A percentile compares a stretch with the other conserved stretches of the same genome.
Evolutionary conservation across 2,888 invertebrate genomes (phyloP).

Genomic region (Drosophila recens): DNA sequence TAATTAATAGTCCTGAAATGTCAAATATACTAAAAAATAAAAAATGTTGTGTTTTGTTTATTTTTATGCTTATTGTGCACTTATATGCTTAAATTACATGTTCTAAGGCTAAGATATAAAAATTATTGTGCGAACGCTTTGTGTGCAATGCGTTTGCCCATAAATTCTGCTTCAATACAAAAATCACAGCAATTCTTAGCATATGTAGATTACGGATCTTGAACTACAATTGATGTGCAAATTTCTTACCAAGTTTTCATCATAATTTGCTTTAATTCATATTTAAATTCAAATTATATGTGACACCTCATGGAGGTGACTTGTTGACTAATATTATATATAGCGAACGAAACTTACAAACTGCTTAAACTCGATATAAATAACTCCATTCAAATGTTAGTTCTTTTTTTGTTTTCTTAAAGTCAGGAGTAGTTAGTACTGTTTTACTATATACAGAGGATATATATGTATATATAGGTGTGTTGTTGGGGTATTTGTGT

Average conservation of each 20-base stretch:
- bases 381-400: constrained; percentile 47
- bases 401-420: constrained; percentile 10
- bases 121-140: constrained; percentile 39
- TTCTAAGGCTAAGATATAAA: constrained; percentile 47
- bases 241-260: constrained; percentile 43
- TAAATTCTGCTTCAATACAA: constrained; percentile 63
- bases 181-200: constrained; percentile 72
- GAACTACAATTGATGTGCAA: constrained; percentile 52
- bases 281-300: constrained; percentile 57
- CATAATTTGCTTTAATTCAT: constrained; percentile 47
- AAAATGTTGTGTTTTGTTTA: neutral
- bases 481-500: constrained; percentile 26
- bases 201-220: constrained; percentile 30
- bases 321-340: constrained; percentile 31
- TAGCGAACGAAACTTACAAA: constrained; percentile 50
- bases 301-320: constrained; percentile 72
- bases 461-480: constrained; percentile 36
- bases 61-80: constrained; percentile 32
- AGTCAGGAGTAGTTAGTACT: constrained; percentile 30
- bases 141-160: constrained; percentile 31
- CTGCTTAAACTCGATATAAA: constrained; percentile 57
- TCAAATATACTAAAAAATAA: neutral
- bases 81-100: constrained; percentile 25
- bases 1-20: neutral
- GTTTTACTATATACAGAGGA: constrained; percentile 35